A percentile compares a stretch with the other conserved stretches of the same genome.
These are phyloP conservation scores for Propithecus deckenii DNA, from an alignment of 2,797 vertebrate species.

Conservation along the genomic window DNA sequence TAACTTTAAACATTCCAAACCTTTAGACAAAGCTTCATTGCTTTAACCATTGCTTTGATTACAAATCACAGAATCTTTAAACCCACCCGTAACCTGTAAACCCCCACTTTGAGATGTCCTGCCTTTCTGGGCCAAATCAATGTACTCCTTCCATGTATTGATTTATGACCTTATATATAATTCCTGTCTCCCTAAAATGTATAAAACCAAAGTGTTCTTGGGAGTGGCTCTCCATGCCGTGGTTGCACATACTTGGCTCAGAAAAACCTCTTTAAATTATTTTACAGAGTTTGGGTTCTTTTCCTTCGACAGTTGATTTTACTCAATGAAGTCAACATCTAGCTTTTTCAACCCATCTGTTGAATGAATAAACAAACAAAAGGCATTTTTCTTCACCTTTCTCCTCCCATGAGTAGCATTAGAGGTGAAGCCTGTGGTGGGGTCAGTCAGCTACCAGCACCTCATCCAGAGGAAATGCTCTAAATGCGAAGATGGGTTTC, in stretches of 20 bases:
- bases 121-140: not conserved
- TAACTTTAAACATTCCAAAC: not conserved
- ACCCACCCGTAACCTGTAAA: not conserved
- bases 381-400: slow-evolving; percentile 4
- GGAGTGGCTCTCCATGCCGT: too few species aligned
- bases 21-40: not conserved
- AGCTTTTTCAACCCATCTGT: not conserved
- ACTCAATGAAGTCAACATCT: slow-evolving; percentile 28
- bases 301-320: not conserved
- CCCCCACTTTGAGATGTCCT: not conserved
- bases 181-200: not conserved
- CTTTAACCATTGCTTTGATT: not conserved
- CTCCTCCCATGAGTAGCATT: not conserved
- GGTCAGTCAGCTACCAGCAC: not conserved
- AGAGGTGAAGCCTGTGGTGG: not conserved
- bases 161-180: not conserved
- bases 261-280: not conserved
- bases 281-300: not conserved
- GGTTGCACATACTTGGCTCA: not conserved
- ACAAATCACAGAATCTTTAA: not conserved
- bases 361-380: not conserved
- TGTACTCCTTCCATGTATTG: not conserved
- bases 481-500: slow-evolving; percentile 56
- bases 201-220: not conserved
- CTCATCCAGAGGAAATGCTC: slow-evolving; percentile 9